Conservation (phyloP, 2,797 vertebrate species). For the Loriculus beryllinus region DNA sequence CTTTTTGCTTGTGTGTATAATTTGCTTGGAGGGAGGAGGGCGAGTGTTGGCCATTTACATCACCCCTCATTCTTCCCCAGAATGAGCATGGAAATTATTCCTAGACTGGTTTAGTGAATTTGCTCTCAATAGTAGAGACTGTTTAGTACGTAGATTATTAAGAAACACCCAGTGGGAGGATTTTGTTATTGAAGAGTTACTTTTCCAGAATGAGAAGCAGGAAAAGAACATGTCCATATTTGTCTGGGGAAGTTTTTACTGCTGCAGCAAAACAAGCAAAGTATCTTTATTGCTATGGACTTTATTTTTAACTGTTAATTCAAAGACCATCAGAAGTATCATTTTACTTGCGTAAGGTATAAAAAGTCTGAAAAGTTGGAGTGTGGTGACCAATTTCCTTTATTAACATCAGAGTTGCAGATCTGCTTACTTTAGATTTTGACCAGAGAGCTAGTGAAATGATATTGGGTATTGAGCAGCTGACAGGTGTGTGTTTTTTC, state of each 20-base stretch:
- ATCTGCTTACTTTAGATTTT: not conserved
- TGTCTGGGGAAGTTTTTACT: not conserved
- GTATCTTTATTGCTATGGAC: not conserved
- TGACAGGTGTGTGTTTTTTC: not conserved
- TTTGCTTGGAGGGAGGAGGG: not conserved
- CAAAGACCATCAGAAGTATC: not conserved
- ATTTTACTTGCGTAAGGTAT: not conserved
- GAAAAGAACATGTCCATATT: not conserved
- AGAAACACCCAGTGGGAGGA: not conserved
- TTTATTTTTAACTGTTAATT: not conserved
- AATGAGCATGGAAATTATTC: not conserved
- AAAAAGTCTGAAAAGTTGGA: not conserved
- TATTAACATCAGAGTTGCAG: not conserved
- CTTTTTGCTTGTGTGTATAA: not conserved
- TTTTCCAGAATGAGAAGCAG: not conserved
- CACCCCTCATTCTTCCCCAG: not conserved
- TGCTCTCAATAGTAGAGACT: not conserved
- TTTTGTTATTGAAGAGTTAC: not conserved
- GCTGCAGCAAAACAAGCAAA: not conserved
- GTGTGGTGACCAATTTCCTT: not conserved
- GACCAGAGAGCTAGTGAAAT: not conserved
- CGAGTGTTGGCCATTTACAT: not conserved
- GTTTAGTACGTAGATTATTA: not conserved
- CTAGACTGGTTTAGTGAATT: not conserved
- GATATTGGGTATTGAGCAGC: not conserved